Percentiles rank a stretch among this genome's conserved stretches.
Conservation (phyloP, 2,888 invertebrate species). For the Leptinotarsa tumamoca region DNA sequence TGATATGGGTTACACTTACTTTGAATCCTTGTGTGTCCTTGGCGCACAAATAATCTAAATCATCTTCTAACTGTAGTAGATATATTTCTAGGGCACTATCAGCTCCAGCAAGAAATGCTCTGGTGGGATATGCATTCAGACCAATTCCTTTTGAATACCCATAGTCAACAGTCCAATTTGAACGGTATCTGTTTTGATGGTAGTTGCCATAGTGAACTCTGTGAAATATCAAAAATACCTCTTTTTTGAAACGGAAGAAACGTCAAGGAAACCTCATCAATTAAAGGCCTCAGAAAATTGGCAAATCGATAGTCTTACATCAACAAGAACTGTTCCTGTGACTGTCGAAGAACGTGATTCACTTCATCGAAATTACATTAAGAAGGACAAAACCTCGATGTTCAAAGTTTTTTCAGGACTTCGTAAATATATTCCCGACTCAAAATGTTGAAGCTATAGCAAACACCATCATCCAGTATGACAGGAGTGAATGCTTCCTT, state of each 20-base stretch:
- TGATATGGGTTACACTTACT: not conserved
- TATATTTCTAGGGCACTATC: not conserved
- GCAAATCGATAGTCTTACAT: too few relatives aligned
- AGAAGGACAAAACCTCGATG: too few relatives aligned
- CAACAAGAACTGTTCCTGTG: too few relatives aligned
- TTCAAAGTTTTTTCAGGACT: not conserved
- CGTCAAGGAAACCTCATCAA: too few relatives aligned
- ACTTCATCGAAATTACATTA: too few relatives aligned
- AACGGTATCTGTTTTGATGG: not conserved
- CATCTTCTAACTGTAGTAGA: not conserved
- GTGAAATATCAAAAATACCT: not conserved
- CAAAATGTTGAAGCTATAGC: not conserved
- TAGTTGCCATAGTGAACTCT: not conserved
- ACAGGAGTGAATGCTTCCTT: not conserved
- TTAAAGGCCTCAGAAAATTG: too few relatives aligned
- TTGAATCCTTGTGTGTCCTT: not conserved
- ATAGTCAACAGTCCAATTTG: not conserved
- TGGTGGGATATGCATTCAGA: not conserved
- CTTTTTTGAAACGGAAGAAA: too few relatives aligned
- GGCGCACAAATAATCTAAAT: not conserved
- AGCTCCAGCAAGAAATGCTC: not conserved
- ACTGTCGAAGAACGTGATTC: too few relatives aligned
- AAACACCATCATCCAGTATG: not conserved
- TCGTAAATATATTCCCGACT: not conserved
- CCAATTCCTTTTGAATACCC: not conserved